A percentile compares a stretch with the other conserved stretches of the same genome.
Conservation (phyloP, 1,140 invertebrate genomes). For the Phthorimaea operculella region DNA sequence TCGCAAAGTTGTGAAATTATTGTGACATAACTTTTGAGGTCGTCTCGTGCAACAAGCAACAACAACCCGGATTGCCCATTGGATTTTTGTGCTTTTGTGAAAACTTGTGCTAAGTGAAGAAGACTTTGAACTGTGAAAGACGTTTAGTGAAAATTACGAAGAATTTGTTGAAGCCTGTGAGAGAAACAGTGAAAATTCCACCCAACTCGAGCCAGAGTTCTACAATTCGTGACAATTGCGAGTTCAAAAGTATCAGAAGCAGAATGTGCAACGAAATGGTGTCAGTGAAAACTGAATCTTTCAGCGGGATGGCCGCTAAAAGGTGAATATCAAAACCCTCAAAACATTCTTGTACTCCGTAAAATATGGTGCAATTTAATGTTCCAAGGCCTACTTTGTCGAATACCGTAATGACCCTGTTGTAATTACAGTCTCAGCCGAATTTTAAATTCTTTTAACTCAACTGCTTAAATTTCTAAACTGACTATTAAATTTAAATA, state of each 20-base stretch:
- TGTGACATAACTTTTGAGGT: constrained; percentile 49
- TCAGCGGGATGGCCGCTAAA: constrained; percentile 55
- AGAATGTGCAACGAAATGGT: constrained; percentile 57
- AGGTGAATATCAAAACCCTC: constrained; percentile 50
- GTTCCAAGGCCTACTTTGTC: too few relatives aligned
- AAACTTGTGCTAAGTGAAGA: background rate
- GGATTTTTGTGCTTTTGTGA: constrained; percentile 32
- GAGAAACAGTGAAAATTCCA: constrained; percentile 40
- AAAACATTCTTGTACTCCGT: background rate
- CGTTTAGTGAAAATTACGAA: background rate
- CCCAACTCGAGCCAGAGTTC: constrained; percentile 24
- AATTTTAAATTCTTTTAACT: too few relatives aligned
- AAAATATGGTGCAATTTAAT: constrained; percentile 1
- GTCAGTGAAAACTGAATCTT: constrained; percentile 51
- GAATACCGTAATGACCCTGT: too few relatives aligned
- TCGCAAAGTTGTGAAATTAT: constrained; percentile 51
- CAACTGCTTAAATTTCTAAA: too few relatives aligned
- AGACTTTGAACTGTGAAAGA: background rate
- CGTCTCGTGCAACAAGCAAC: background rate
- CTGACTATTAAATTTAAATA: too few relatives aligned
- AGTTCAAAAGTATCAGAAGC: constrained; percentile 48
- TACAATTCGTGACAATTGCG: constrained; percentile 45
- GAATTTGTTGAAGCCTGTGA: background rate
- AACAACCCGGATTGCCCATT: constrained; percentile 16
- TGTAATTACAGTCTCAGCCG: too few relatives aligned